Percentiles rank a stretch among this genome's conserved stretches.
Conservation (phyloP, 2,113 vertebrate species). For the Hystrix brachyura region DNA sequence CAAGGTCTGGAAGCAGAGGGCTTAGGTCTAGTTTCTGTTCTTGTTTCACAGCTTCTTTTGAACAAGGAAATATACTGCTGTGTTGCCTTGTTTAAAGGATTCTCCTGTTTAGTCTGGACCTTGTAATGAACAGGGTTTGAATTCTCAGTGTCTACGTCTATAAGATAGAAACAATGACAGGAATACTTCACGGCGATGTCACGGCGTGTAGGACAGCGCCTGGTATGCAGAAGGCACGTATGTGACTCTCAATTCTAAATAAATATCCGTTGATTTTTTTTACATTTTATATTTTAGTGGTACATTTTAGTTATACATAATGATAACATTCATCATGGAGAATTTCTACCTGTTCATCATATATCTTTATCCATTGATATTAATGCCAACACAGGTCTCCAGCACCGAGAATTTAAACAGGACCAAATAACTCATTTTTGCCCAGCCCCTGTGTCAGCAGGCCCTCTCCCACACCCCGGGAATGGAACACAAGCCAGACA, state of each 20-base stretch:
- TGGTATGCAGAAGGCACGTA: not conserved
- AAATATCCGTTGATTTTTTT: not conserved
- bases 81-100: conserved; percentile 13
- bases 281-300: too few species aligned
- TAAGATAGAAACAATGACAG: not conserved
- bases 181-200: not conserved
- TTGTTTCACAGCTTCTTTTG: not conserved
- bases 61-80: not conserved
- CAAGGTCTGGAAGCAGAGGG: not conserved
- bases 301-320: too few species aligned
- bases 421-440: not conserved
- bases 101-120: not conserved
- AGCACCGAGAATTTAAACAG: conserved; percentile 17
- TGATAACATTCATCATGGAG: too few species aligned
- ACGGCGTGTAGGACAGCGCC: not conserved
- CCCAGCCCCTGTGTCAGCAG: not conserved
- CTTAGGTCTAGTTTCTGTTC: not conserved
- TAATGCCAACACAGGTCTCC: not conserved
- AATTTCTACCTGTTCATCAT: too few species aligned
- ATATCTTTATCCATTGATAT: not conserved
- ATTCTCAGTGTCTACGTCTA: not conserved
- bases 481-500: not conserved
- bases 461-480: not conserved
- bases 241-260: not conserved
- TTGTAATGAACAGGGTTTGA: not conserved